phyloP scores from a whole-genome alignment of 2,113 vertebrate genomes.

The Hemiscyllium ocellatum region DNA sequence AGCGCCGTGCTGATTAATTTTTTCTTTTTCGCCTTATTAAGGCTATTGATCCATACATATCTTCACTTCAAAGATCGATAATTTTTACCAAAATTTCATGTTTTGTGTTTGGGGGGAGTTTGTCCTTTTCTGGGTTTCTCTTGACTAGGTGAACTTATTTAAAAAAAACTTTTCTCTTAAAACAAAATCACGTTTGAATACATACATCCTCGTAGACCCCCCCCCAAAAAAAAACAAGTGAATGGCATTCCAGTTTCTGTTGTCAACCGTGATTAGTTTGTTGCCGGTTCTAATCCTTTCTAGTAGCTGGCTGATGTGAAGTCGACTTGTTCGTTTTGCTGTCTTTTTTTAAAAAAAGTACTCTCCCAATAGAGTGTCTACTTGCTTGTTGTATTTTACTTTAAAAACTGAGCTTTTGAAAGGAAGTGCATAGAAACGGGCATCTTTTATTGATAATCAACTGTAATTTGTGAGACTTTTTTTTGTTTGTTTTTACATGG shows the following conservation, averaged over 20 bases:
- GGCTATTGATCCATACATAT: background rate
- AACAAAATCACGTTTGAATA: background rate
- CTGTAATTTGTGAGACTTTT: background rate
- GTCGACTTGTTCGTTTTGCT: background rate
- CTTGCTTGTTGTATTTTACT: background rate
- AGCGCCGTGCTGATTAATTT: background rate
- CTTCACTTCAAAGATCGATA: background rate
- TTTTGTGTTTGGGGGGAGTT: background rate
- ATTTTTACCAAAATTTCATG: background rate
- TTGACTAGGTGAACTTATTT: background rate
- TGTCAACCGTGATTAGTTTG: background rate
- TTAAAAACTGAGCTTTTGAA: background rate
- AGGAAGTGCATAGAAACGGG: background rate
- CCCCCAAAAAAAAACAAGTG: background rate
- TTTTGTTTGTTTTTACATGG: background rate
- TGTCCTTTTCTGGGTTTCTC: background rate
- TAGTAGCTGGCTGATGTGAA: background rate
- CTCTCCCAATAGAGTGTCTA: background rate
- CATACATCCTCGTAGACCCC: too few relatives aligned
- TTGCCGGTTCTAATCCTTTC: background rate
- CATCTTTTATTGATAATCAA: background rate
- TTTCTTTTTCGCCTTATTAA: background rate
- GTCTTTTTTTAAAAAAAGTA: background rate
- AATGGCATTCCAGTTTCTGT: background rate
- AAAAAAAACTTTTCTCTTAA: background rate